These are phyloP conservation scores for Luffia ferchaultella DNA, from an alignment of 2,888 invertebrate species.

Conservation along the genomic window DNA sequence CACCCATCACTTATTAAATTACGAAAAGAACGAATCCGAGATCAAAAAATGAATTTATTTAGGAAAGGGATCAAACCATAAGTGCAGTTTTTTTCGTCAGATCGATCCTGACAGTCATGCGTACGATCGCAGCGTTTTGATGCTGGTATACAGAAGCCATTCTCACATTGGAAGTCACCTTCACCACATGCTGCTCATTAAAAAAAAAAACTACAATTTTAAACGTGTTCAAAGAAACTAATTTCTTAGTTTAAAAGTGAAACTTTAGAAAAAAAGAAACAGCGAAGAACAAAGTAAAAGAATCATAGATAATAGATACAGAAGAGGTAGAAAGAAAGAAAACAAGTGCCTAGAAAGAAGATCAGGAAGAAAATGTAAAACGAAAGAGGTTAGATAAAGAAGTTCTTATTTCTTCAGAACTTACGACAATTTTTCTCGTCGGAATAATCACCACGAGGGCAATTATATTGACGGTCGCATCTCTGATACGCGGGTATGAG, in stretches of 20 bases:
- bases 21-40: no score
- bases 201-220: slow-evolving; percentile 5
- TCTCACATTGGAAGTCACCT: slow-evolving; percentile 69
- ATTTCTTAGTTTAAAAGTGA: slow-evolving; percentile 16
- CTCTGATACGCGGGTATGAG: slow-evolving; percentile 74
- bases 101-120: slow-evolving; percentile 65
- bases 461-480: slow-evolving; percentile 80
- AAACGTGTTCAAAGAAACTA: slow-evolving; percentile 14
- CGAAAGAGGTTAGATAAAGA: no score
- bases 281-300: no score
- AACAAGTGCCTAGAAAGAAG: no score
- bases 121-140: slow-evolving; percentile 63
- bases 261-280: no score
- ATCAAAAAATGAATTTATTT: no score
- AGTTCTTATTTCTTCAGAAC: no score
- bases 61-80: slow-evolving; percentile 54
- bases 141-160: slow-evolving; percentile 69
- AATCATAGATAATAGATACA: no score
- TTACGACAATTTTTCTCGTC: slow-evolving; percentile 83
- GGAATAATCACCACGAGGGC: slow-evolving; percentile 70
- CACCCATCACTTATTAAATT: no score
- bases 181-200: slow-evolving; percentile 47
- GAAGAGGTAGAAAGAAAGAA: slow-evolving; percentile 8
- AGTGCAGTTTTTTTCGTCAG: slow-evolving; percentile 64
- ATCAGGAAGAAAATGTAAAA: no score